Evolutionary conservation across 1,140 invertebrate species (phyloP), one percentile per base, ranked within the genome.

Genomic region (Gyrodactylus salaris): DNA sequence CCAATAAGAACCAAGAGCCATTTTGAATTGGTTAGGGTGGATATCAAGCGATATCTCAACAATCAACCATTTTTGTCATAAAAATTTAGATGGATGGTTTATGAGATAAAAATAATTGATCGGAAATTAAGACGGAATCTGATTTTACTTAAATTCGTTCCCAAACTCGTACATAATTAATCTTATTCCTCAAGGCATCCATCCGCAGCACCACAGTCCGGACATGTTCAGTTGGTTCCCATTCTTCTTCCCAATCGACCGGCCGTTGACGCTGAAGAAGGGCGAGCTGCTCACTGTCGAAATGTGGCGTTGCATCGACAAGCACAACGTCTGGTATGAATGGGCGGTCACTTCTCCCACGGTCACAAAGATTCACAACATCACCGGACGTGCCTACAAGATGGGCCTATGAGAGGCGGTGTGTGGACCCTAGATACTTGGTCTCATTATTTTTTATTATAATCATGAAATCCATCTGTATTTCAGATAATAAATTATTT

Each of bases 211-310:
- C 1, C 87, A 92, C 78, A 90, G 89, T 27, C 83, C 84, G 1
- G 87, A 87, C 77, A 91, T 96, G 89, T 89, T 92, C 76, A 91
- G 89, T 76, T 97, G 93, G 93, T 97, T 96, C 79, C 91, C 92
- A 20, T 89, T 94, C 73, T 88, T 88, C 76, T 93, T 95, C 79
- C 91, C 92, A 25, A 84, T 94, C 22, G 84, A 84, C 80, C 23
- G 85, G 74, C 87, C 87, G 21, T 76, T 89, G 69, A 80, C 85
- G 71, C 77, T 90, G 0, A 82, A 84, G 75, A 83, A 83, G 69
- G 86, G 85, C 27, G 84, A 88, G 69, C 78, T 81, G 73, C 83
- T 93, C n/a, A 84, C 85, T 73, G 84, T 89, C 1, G 85, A 87
- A 75, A 91, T 92, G 78, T 91, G 89, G 89, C 82, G 89, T n/a